Base-by-base conservation (phyloP, 2,797 vertebrate species). In the Bradypodion pumilum region DNA sequence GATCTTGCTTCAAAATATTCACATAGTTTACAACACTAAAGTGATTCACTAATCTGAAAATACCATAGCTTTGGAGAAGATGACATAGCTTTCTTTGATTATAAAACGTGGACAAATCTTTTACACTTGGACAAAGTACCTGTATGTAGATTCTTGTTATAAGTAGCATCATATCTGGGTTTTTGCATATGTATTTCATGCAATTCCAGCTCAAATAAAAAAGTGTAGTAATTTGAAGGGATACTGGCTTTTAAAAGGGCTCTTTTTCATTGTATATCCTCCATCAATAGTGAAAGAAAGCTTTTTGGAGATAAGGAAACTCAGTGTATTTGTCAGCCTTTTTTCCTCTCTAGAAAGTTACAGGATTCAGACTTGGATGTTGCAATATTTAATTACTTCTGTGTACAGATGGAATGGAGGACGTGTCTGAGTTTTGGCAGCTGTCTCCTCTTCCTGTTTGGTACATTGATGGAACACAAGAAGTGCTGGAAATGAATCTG, bases 1-100 rank as follows among this genome's bases (percentile, higher is more conserved):
- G 35, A 56, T 69, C 65, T 40, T 69, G 40, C 74, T 7, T 78
- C 66, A 77, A 60, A 62, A 81, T 81, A 81, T 81, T 60, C 49
- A 70, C 70, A 46, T 35, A 70, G 15, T 40, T 40, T 77, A n/a
- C 27, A 83, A 63, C 74, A 78, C 40, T 27, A 77, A 49, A 77
- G 46, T 49, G 65, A 35, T 74, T 52, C 37, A 70, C 49, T 70
- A 23, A 83, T 76, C 62, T 75, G 76, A 83, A 77, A 83, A 83
- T 65, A 82, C 40, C 23, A 37, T 44, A 63, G 40, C 21, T 52
- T 70, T 32, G 29, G 52, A 23, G 46, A 70, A n/a, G 42, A 16
- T 83, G 52, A 82, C 44, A 46, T 29, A 62, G 52, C 37, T 35
- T 78, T 70, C 13, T 78, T 69, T 52, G 65, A 83, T 56, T 40